Conservation (phyloP, 92 coral and sea anemone genomes). For the Heliopora coerulea region DNA sequence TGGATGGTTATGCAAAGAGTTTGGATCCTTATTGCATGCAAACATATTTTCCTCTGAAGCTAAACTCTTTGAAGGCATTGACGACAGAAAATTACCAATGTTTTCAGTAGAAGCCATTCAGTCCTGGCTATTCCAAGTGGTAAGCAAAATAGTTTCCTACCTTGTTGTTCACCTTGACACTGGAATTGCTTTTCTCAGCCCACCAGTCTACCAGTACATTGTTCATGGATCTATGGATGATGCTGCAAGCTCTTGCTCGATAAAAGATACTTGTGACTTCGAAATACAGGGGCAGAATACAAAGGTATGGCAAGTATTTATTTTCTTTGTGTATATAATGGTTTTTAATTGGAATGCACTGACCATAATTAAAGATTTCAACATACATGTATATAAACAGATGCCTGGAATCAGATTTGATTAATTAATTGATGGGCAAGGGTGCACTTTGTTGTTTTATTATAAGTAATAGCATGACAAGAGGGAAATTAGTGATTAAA, state of each 20-base stretch:
- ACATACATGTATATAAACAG: too few relatives aligned
- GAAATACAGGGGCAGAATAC: constrained; percentile 46
- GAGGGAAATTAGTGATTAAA: too few relatives aligned
- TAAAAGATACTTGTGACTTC: constrained; percentile 50
- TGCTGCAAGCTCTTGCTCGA: constrained; percentile 48
- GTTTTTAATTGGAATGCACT: too few relatives aligned
- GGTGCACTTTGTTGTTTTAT: too few relatives aligned
- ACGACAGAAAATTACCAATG: constrained; percentile 51
- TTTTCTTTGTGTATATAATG: not conserved
- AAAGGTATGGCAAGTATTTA: constrained; percentile 36
- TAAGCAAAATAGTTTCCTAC: constrained; percentile 53
- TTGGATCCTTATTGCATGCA: constrained; percentile 44
- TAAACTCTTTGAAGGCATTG: constrained; percentile 57
- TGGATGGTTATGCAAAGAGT: constrained; percentile 57
- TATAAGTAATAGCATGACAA: too few relatives aligned
- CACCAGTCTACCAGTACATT: constrained; percentile 51
- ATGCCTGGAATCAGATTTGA: too few relatives aligned
- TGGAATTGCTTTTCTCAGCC: constrained; percentile 57
- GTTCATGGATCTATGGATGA: constrained; percentile 34
- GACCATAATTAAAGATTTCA: too few relatives aligned
- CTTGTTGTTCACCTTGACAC: constrained; percentile 47
- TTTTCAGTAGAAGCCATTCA: constrained; percentile 48
- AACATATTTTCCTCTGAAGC: constrained; percentile 56
- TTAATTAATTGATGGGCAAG: too few relatives aligned
- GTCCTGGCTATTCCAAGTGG: constrained; percentile 50